Percentiles rank a stretch among this genome's conserved stretches.
Conservation (phyloP, 35 echinoderm and acorn worm species). For the Holothuria glaberrima region DNA sequence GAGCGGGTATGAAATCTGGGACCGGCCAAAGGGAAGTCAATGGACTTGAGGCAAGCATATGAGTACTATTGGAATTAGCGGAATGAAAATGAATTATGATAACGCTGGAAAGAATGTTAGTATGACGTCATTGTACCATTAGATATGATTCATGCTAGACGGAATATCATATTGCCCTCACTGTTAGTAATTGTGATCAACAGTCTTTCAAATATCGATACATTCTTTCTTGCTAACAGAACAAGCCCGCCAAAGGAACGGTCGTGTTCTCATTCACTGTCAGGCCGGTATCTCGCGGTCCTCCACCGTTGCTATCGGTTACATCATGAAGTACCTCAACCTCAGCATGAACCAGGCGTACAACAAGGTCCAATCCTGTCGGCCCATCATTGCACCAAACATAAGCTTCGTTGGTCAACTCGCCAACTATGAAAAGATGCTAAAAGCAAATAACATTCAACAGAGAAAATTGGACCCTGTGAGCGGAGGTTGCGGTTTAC, state of each 20-base stretch:
- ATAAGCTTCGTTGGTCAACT: conserved; percentile 96
- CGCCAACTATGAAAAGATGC: conserved; percentile 69
- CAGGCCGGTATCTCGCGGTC: conserved; percentile 95
- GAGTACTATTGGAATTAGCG: too few species aligned
- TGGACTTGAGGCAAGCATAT: too few species aligned
- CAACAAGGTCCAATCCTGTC: conserved; percentile 79
- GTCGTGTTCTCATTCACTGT: conserved; percentile 87
- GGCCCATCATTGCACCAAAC: conserved; percentile 93
- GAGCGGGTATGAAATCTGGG: too few species aligned
- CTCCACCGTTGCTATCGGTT: conserved; percentile 87
- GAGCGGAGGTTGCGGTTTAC: conserved; percentile 32
- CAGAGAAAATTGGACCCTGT: conserved; percentile 18
- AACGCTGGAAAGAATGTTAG: too few species aligned
- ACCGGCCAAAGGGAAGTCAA: too few species aligned
- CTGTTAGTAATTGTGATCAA: too few species aligned
- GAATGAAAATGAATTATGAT: too few species aligned
- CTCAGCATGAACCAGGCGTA: conserved; percentile 90
- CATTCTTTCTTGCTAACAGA: conserved; percentile 73
- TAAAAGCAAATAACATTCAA: conserved; percentile 3
- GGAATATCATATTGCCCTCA: too few species aligned
- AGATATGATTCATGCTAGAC: too few species aligned
- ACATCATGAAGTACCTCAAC: conserved; percentile 94
- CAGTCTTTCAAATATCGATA: not conserved
- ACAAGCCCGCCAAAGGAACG: conserved; percentile 71
- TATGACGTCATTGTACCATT: too few species aligned